phyloP scores from a whole-genome alignment of 2,797 vertebrate genomes.

The Sparidentex hasta region DNA sequence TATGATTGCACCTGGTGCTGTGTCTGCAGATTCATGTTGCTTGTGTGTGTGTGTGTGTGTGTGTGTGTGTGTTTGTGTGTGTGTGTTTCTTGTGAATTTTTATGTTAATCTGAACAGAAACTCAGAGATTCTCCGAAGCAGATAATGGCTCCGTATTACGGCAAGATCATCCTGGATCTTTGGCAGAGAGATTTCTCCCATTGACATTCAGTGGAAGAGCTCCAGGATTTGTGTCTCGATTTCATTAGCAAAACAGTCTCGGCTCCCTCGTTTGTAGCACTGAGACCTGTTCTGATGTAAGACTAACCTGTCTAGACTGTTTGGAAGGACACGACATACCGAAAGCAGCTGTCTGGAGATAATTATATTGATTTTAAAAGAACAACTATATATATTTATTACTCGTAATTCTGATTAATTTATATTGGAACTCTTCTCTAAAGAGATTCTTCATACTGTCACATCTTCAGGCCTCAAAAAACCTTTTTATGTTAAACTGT shows the following conservation, averaged over 20 bases:
- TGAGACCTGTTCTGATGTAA: constrained; percentile 13
- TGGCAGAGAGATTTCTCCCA: constrained; percentile 31
- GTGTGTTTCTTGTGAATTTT: neutral
- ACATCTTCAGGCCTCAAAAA: neutral
- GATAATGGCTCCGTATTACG: constrained; percentile 10
- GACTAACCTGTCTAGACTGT: constrained; percentile 16
- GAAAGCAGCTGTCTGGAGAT: neutral
- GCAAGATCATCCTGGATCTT: constrained; percentile 9
- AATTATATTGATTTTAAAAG: neutral
- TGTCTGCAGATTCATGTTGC: constrained; percentile 57
- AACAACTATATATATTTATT: neutral
- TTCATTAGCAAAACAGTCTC: constrained; percentile 9
- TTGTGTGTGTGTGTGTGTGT: constrained; percentile 8
- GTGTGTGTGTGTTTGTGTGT: constrained; percentile 1
- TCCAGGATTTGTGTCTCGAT: constrained; percentile 33
- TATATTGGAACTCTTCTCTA: too few species aligned
- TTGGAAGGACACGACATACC: constrained; percentile 1
- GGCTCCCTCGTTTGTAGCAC: neutral
- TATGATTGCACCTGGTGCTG: constrained; percentile 76
- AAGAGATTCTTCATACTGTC: too few species aligned
- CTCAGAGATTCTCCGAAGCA: constrained; percentile 13
- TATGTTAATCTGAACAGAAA: constrained; percentile 38
- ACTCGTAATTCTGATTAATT: too few species aligned
- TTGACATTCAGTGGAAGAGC: constrained; percentile 34
- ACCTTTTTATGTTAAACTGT: too few species aligned